phyloP scores from a whole-genome alignment of 2,797 vertebrate species.

The Poeciliopsis presidionis region DNA sequence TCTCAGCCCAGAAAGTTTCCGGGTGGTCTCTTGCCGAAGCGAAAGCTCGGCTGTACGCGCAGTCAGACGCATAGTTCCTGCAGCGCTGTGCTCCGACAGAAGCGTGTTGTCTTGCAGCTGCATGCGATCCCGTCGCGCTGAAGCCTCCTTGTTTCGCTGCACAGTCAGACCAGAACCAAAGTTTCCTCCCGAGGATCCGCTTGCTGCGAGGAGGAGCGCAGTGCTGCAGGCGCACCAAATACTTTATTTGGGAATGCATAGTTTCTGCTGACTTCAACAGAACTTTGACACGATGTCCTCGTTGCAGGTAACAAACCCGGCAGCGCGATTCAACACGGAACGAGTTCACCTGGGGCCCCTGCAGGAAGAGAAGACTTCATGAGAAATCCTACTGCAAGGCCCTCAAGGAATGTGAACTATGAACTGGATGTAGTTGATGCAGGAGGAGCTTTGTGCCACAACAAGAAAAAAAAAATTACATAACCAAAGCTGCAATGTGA shows the following conservation, averaged over 20 bases:
- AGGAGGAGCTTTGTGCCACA: conserved; percentile 36
- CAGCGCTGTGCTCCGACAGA: background rate
- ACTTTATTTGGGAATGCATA: conserved; percentile 45
- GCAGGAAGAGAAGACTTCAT: background rate
- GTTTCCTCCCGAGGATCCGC: background rate
- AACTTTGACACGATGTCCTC: background rate
- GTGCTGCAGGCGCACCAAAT: conserved; percentile 1
- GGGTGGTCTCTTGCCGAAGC: conserved; percentile 79
- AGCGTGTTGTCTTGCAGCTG: background rate
- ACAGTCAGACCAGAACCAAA: conserved; percentile 26
- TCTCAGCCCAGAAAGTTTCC: conserved; percentile 83
- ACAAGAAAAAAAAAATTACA: background rate
- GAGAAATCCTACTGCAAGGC: background rate
- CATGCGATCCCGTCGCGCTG: background rate
- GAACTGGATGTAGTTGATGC: conserved; percentile 56
- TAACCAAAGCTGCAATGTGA: conserved; percentile 8
- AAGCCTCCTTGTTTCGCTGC: conserved; percentile 3
- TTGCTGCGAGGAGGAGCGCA: background rate
- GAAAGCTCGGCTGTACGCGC: conserved; percentile 79
- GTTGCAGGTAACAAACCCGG: background rate
- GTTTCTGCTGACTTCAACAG: background rate
- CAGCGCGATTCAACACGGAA: background rate
- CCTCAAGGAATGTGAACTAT: conserved; percentile 52
- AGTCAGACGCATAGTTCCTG: conserved; percentile 43
- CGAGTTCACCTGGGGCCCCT: conserved; percentile 26